Conservation (phyloP, 2,888 invertebrate genomes). For the Eugnorisma glareosa region DNA sequence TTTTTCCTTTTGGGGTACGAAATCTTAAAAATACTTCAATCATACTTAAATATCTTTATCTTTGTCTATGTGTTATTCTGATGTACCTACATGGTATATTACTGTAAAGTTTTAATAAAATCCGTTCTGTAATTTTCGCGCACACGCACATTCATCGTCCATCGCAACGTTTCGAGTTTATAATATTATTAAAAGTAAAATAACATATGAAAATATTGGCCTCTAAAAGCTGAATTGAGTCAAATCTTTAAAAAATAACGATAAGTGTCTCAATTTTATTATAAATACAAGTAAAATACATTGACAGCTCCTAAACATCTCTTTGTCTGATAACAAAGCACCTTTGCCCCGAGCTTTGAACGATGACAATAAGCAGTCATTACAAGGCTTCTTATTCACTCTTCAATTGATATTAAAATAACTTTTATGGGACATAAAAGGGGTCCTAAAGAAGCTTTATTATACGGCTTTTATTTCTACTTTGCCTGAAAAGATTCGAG, state of each 20-base stretch:
- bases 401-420: constrained; percentile 28
- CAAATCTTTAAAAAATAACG: background rate
- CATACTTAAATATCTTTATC: too few species aligned
- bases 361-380: constrained; percentile 16
- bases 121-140: background rate
- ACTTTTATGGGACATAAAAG: background rate
- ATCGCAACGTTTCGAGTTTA: too few species aligned
- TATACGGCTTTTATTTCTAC: background rate
- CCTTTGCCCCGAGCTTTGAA: background rate
- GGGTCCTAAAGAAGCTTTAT: background rate
- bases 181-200: background rate
- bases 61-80: too few species aligned
- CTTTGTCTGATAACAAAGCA: constrained; percentile 26
- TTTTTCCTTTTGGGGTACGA: too few species aligned
- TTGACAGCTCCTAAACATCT: background rate
- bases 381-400: constrained; percentile 31
- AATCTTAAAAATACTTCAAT: too few species aligned
- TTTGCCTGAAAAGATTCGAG: background rate
- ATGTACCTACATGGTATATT: too few species aligned
- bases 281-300: background rate
- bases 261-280: background rate
- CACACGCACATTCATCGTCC: too few species aligned
- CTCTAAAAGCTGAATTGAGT: background rate
- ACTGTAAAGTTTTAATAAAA: background rate
- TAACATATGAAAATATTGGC: background rate